phyloP scores from a whole-genome alignment of 1,140 invertebrate genomes.

The Formica selysi region DNA sequence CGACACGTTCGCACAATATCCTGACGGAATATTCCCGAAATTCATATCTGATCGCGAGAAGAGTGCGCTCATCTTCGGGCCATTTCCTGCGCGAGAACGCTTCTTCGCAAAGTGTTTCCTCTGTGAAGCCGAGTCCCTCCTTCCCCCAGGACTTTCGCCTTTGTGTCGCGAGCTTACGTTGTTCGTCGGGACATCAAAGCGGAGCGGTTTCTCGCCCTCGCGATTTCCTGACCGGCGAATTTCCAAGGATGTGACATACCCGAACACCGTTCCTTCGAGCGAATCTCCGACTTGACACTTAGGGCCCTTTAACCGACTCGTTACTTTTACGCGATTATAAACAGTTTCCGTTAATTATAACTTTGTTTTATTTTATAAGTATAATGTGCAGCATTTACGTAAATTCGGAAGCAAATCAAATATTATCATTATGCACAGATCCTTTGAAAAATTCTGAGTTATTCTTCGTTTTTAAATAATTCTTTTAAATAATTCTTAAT shows the following conservation, averaged over 20 bases:
- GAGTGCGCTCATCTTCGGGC: constrained; percentile 30
- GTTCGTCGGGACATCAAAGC: constrained; percentile 56
- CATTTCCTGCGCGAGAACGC: constrained; percentile 46
- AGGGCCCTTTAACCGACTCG: background rate
- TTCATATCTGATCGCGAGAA: constrained; percentile 23
- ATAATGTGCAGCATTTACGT: background rate
- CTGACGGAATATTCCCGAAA: constrained; percentile 49
- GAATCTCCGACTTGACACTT: constrained; percentile 36
- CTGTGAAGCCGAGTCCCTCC: constrained; percentile 11
- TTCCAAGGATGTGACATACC: constrained; percentile 28
- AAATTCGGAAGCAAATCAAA: background rate
- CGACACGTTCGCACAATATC: constrained; percentile 28
- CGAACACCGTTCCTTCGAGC: constrained; percentile 18
- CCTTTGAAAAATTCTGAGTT: background rate
- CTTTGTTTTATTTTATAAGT: no score
- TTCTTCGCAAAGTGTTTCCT: constrained; percentile 45
- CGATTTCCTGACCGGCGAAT: constrained; percentile 46
- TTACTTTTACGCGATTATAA: background rate
- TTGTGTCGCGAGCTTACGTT: constrained; percentile 54
- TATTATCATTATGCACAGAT: background rate
- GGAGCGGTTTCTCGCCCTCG: constrained; percentile 53
- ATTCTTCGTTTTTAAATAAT: background rate
- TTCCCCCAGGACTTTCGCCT: constrained; percentile 34
- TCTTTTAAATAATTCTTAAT: no score
- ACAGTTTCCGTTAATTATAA: no score